phyloP scores from a whole-genome alignment of 2,888 invertebrate genomes.

The Abscondita cerata region DNA sequence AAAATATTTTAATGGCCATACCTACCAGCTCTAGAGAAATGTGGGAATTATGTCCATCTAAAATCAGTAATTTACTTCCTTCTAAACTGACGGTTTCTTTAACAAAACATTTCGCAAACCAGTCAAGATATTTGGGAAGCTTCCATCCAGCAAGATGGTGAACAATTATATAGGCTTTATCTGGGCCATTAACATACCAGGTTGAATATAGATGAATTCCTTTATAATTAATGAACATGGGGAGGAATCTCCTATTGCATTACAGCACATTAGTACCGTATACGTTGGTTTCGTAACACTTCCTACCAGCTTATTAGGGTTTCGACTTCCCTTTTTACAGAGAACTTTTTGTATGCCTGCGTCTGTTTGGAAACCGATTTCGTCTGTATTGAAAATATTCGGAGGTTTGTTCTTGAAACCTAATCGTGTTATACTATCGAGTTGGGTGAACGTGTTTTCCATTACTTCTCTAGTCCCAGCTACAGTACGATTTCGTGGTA shows the following conservation, averaged over 20 bases:
- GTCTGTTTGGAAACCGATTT: too few species aligned
- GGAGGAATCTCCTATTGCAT: too few species aligned
- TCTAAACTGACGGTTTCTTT: constrained; percentile 17
- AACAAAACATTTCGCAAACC: constrained; percentile 33
- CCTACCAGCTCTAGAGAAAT: constrained; percentile 29
- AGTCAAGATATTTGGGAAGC: constrained; percentile 28
- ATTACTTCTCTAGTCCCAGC: too few species aligned
- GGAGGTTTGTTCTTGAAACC: too few species aligned
- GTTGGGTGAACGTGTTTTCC: too few species aligned
- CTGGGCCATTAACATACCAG: constrained; percentile 20
- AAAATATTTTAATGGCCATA: constrained; percentile 22
- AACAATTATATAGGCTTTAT: constrained; percentile 32
- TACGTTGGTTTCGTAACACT: too few species aligned
- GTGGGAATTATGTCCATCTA: constrained; percentile 36
- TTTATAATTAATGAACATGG: constrained; percentile 36
- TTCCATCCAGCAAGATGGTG: constrained; percentile 38
- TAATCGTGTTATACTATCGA: too few species aligned
- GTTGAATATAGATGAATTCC: constrained; percentile 32
- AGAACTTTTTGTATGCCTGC: constrained; percentile 31
- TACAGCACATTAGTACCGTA: too few species aligned
- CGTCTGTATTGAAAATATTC: too few species aligned
- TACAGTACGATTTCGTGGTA: too few species aligned
- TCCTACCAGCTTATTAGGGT: too few species aligned
- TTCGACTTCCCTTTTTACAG: constrained; percentile 21
- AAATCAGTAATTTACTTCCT: too few species aligned